These are phyloP conservation scores for Hyles euphorbiae DNA, from an alignment of 1,140 invertebrate genomes.

Conservation along the genomic window DNA sequence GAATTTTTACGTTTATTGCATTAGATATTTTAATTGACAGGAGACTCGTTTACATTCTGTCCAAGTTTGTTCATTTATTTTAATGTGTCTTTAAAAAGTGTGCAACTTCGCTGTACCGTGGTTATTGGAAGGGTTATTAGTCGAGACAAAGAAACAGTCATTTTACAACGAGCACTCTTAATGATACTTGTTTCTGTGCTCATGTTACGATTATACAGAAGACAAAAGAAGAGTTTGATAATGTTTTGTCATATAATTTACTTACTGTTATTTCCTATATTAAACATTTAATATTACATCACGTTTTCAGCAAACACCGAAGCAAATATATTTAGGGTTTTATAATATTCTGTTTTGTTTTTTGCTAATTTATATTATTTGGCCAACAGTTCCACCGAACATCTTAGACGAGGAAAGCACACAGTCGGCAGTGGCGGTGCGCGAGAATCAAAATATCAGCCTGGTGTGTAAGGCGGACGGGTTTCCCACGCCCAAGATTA, in stretches of 20 bases:
- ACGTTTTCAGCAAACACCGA: neutral
- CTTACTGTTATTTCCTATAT: neutral
- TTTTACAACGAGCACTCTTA: no score
- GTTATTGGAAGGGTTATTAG: no score
- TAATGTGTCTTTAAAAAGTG: no score
- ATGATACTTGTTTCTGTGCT: no score
- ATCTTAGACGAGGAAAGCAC: slow-evolving; percentile 91
- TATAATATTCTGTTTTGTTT: neutral
- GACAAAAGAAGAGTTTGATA: no score
- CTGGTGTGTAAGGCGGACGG: slow-evolving; percentile 92
- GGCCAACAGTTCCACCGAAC: slow-evolving; percentile 87
- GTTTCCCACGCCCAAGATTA: slow-evolving; percentile 90
- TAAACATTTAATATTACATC: neutral
- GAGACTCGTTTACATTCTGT: slow-evolving; percentile 1
- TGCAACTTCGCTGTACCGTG: no score
- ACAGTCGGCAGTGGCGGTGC: slow-evolving; percentile 89
- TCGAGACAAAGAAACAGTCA: no score
- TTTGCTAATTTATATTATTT: slow-evolving; percentile 1
- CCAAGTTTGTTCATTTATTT: neutral
- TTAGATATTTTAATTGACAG: slow-evolving; percentile 3
- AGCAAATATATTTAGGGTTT: slow-evolving; percentile 13
- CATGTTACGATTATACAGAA: no score
- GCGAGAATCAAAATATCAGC: slow-evolving; percentile 93
- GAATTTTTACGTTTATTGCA: slow-evolving; percentile 10
- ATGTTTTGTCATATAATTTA: neutral